phyloP scores from a whole-genome alignment of 2,888 invertebrate species.

The Antheraea assamensis region DNA sequence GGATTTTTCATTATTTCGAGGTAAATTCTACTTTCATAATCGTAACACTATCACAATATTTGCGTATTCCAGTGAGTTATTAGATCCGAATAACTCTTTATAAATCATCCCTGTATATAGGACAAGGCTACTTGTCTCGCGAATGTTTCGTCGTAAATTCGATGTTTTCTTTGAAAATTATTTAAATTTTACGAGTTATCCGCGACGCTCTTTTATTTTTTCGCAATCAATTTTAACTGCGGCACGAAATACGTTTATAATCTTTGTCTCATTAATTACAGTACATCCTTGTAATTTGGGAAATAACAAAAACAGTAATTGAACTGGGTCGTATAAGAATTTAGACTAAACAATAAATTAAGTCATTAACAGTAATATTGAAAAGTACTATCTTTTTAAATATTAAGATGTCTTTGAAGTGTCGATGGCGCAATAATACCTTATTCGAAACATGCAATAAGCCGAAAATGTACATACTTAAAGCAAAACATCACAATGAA shows the following conservation, averaged over 20 bases:
- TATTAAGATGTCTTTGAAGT: no score
- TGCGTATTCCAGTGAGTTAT: conserved; percentile 6
- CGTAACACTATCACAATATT: conserved; percentile 1
- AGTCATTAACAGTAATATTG: no score
- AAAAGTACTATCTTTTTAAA: no score
- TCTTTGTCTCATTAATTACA: no score
- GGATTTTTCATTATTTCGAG: background rate
- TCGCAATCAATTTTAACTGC: background rate
- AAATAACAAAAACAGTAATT: no score
- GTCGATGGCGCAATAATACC: no score
- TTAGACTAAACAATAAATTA: no score
- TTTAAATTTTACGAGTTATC: conserved; percentile 6
- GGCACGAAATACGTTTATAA: background rate
- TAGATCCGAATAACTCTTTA: background rate
- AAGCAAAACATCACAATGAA: no score
- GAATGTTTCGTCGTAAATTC: conserved; percentile 7
- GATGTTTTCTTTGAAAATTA: conserved; percentile 3
- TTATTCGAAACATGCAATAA: no score
- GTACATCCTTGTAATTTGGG: no score
- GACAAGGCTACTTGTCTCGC: conserved; percentile 3
- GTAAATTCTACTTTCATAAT: background rate
- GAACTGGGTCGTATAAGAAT: no score
- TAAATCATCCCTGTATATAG: conserved; percentile 6
- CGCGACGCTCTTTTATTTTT: background rate
- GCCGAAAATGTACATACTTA: no score